phyloP scores from a whole-genome alignment of 2,888 invertebrate genomes.

The Itoplectis maculator region DNA sequence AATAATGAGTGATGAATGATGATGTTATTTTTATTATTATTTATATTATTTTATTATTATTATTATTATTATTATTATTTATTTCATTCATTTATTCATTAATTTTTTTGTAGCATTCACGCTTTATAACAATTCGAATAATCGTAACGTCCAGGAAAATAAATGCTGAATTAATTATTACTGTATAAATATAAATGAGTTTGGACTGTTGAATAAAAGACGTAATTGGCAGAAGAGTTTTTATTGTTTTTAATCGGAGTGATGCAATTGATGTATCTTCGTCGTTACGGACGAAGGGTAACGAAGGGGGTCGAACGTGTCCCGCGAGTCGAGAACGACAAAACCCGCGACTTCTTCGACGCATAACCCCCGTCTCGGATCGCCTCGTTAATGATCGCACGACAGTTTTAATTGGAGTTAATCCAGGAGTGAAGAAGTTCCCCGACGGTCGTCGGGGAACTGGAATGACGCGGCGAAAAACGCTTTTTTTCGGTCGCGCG shows the following conservation, averaged over 20 bases:
- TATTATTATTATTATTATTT: too few relatives aligned
- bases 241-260: neutral
- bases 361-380: constrained; percentile 14
- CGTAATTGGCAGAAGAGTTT: neutral
- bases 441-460: neutral
- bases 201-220: too few relatives aligned
- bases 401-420: constrained; percentile 58
- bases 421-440: constrained; percentile 35
- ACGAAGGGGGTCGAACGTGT: neutral
- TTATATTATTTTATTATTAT: too few relatives aligned
- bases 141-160: too few relatives aligned
- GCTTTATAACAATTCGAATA: too few relatives aligned
- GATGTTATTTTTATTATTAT: too few relatives aligned
- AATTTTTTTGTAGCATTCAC: too few relatives aligned
- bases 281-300: too few relatives aligned
- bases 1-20: too few relatives aligned
- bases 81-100: too few relatives aligned
- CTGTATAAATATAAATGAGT: too few relatives aligned
- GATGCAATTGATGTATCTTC: neutral
- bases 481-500: constrained; percentile 34
- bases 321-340: constrained; percentile 16
- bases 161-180: too few relatives aligned
- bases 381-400: constrained; percentile 54
- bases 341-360: constrained; percentile 8
- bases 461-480: constrained; percentile 32